Evolutionary conservation across 2,888 invertebrate genomes (phyloP), one percentile per base, ranked within the genome.

Genomic region (Acanthococcus lagerstroemiae): DNA sequence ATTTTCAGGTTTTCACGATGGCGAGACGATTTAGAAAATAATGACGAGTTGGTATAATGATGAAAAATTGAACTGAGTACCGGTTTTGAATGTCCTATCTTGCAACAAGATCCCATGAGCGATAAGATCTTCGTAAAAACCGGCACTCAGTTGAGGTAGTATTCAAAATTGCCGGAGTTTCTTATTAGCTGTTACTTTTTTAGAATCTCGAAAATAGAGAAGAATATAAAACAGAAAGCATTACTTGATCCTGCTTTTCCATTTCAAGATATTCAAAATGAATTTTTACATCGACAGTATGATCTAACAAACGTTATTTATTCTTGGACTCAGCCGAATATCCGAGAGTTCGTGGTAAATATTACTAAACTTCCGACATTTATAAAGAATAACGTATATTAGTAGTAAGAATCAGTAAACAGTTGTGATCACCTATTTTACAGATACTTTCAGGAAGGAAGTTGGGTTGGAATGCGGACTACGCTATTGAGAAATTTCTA

Each of bases 401-500:
- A 15, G 37, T 15, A 37, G 1, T 37, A 37, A n/a, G n/a, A n/a
- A 37, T 15, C 12, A 37, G 12, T 37, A n/a, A 15, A 1, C 1
- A 37, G n/a, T 37, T 15, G 37, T 3, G n/a, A 37, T 37, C 37
- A n/a, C n/a, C 5, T 65, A 65, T 70, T 70, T 76, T 77, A 55
- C 73, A 87, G 86, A 82, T 82, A 75, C 80, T 87, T 70, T 82
- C 88, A 76, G 79, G 79, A 0, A 78, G 78, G 67, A 82, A 85
- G 71, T 74, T 90, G 60, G 81, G 82, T 69, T 91, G 91, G 91
- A 81, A 84, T 2, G 83, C 86, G 72, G 79, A 84, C 27, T 90
- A 90, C 74, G 81, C 85, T 45, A 84, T 89, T 69, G 84, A 86
- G 72, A 90, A 90, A 75, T 84, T 88, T 70, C 78, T 90, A 67